Conservation (phyloP, 2,797 vertebrate species). For the Chelon labrosus region DNA sequence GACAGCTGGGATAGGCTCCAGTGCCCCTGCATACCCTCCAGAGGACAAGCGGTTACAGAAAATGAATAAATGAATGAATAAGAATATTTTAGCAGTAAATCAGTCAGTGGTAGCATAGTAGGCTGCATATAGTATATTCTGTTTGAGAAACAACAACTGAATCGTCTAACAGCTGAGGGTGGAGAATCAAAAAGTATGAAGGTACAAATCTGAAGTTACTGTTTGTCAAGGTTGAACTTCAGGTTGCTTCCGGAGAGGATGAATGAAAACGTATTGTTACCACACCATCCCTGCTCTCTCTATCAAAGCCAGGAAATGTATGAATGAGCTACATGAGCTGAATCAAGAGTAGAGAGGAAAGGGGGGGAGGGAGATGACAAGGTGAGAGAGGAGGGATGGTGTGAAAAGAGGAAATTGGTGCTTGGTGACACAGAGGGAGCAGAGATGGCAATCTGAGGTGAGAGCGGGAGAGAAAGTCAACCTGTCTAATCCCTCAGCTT, state of each 20-base stretch:
- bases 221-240: neutral
- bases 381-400: slow-evolving; percentile 27
- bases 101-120: no score
- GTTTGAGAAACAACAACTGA: no score
- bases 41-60: no score
- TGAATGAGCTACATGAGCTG: slow-evolving; percentile 39
- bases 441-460: slow-evolving; percentile 25
- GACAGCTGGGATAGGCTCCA: no score
- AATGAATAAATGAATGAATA: no score
- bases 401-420: slow-evolving; percentile 16
- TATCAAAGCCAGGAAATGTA: slow-evolving; percentile 22
- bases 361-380: slow-evolving; percentile 11
- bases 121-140: no score
- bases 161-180: no score
- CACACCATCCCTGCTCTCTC: neutral
- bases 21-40: no score
- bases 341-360: slow-evolving; percentile 30
- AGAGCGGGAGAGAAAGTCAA: slow-evolving; percentile 27
- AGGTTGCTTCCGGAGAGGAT: neutral
- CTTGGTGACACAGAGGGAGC: slow-evolving; percentile 3
- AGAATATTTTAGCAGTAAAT: neutral
- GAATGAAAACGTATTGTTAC: slow-evolving; percentile 16
- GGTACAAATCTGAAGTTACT: no score
- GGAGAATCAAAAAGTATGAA: no score
- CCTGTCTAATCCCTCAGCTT: slow-evolving; percentile 28